Base-by-base conservation (phyloP, 2,888 invertebrate species). In the Tetrapedia diversipes region DNA sequence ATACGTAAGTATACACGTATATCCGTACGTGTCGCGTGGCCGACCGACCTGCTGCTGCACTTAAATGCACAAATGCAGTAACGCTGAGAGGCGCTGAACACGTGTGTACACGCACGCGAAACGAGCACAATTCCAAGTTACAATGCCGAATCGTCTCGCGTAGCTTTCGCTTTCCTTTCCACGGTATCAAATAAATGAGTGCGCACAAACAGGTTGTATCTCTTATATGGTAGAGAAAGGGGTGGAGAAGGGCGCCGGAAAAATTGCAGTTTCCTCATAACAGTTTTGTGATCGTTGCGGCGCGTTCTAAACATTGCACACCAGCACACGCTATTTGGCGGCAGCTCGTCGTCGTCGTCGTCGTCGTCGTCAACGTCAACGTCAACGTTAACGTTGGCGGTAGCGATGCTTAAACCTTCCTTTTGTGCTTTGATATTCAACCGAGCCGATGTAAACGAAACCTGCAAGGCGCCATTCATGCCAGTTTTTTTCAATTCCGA, bases 141-240 rank as follows among this genome's bases (percentile, higher is more conserved):
- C 82, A 84, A 85, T 73, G 84, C 77, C 77, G 76, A 79, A 87
- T 87, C 75, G 83, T 85, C 79, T 82, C 86, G 74, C 80, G 82
- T 86, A 86, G 87, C 88, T 89, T 87, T 89, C 88, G 79, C 86
- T 88, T 87, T 89, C 86, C 78, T 86, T 85, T 82, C n/a, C n/a
- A n/a, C n/a, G n/a, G n/a, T n/a, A n/a, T n/a, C n/a, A n/a, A n/a
- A n/a, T n/a, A n/a, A n/a, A n/a, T n/a, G n/a, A n/a, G n/a, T n/a
- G n/a, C n/a, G n/a, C n/a, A n/a, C n/a, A n/a, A n/a, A n/a, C n/a
- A n/a, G n/a, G n/a, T n/a, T n/a, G n/a, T n/a, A n/a, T n/a, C n/a
- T n/a, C n/a, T n/a, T n/a, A 45, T 24, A 34, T 29, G 1, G 24
- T 14, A 34, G 41, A 37, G 19, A 56, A 14, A 47, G 32, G 4